Evolutionary conservation across 1,140 invertebrate genomes (phyloP), one percentile per base, ranked within the genome.

Genomic region (Pseudomyrmex gracilis): DNA sequence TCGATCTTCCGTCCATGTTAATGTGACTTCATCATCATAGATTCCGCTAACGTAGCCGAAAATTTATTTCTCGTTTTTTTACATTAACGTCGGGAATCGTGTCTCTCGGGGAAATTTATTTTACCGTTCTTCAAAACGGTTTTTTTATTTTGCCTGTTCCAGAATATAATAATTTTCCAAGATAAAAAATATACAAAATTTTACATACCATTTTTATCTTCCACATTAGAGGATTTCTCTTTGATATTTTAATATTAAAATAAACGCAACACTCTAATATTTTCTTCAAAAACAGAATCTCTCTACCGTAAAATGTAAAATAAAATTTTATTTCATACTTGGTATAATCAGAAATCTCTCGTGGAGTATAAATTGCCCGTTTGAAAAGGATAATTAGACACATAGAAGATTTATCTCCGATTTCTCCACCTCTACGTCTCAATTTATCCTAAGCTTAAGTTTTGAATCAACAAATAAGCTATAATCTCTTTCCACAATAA

Each of bases 11-110:
- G 76, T 80, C 66, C 71, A 71, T 70, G 66, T 70, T 80, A 80
- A 80, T 80, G 66, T 22, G 66, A 71, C 66, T 80, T 80, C 76
- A 80, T 80, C 76, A 80, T 80, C 66, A 24, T 53, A 34, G 53
- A 60, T 53, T 34, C 7, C 34, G n/a, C 3, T 34, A 34, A 47
- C 47, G 34, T 51, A 43, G 34, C 53, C 10, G n/a, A 70, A 80
- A 80, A 70, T 47, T 58, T 61, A 60, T 71, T 71, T 51, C 66
- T 80, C 43, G 34, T 13, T 60, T 71, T 49, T 20, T 80, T 66
- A 47, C 15, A 58, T 70, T 78, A 57, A 45, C 63, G 64, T 70
- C 51, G 58, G 24, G 15, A 70, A 70, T 70, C 53, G 53, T 70
- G 17, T 43, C n/a, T 13, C 13, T 20, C 34, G 34, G 34, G 34